phyloP scores from a whole-genome alignment of 2,113 vertebrate species.

The Pogona vitticeps region DNA sequence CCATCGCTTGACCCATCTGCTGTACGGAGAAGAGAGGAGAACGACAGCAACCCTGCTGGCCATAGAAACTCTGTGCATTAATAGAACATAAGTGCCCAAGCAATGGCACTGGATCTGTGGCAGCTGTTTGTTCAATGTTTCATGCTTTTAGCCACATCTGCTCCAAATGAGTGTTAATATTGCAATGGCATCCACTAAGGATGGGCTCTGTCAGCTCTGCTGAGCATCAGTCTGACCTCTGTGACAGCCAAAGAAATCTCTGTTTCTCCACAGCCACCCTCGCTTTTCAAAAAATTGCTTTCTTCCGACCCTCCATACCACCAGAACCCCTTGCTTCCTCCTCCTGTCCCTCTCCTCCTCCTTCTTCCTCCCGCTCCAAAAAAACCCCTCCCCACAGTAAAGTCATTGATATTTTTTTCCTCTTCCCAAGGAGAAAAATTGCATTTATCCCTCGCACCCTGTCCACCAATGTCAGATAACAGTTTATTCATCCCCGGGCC shows the following conservation, averaged over 20 bases:
- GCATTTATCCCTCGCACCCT: conserved; percentile 82
- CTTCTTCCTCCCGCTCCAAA: not conserved
- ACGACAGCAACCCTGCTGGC: conserved; percentile 65
- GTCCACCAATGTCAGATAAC: conserved; percentile 88
- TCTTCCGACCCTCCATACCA: conserved; percentile 33
- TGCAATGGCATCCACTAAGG: conserved; percentile 89
- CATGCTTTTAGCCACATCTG: conserved; percentile 98
- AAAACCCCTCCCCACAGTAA: conserved; percentile 59
- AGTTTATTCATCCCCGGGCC: conserved; percentile 87
- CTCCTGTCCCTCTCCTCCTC: not conserved
- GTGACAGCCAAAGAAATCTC: conserved; percentile 78
- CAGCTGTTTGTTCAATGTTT: conserved; percentile 99
- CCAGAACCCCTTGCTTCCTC: not conserved
- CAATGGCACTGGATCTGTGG: conserved; percentile 89
- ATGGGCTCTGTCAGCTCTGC: conserved; percentile 91
- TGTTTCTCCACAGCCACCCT: conserved; percentile 54
- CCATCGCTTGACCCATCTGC: conserved; percentile 61
- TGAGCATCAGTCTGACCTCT: conserved; percentile 88
- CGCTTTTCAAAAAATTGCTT: not conserved
- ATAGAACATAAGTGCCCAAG: conserved; percentile 82
- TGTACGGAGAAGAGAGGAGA: conserved; percentile 47
- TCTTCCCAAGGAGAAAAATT: conserved; percentile 84
- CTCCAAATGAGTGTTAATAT: conserved; percentile 97
- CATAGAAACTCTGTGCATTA: conserved; percentile 68
- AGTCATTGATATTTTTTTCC: conserved; percentile 62